Evolutionary conservation across 2,888 invertebrate genomes (phyloP), one percentile per base, ranked within the genome.

Genomic region (Tetrapedia diversipes): DNA sequence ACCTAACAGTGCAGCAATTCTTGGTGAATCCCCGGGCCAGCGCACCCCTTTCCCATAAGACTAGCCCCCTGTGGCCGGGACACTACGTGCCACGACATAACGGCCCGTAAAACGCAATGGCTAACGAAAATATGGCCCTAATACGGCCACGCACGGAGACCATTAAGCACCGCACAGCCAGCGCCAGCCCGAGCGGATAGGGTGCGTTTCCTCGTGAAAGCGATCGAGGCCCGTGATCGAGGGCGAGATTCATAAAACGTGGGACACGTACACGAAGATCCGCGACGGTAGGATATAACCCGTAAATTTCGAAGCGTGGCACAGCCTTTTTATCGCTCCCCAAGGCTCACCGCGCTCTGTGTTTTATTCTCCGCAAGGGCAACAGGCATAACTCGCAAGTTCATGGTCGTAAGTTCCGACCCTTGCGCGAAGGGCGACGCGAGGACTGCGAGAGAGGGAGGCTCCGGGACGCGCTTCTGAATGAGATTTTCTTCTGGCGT

Each of bases 31-130:
- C 60, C 39, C 57, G 37, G 16, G 6, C n/a, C 47, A 2, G 34
- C 34, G 61, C 63, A 75, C 54, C 72, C 64, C 45, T 75, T 78
- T 59, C 29, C 69, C 49, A 29, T 16, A 22, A 27, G 34, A 11
- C 64, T 37, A 19, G 24, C 41, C 4, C 32, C 24, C 32, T 53
- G 29, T 53, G n/a, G n/a, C 37, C 51, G 41, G 49, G 34, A 47
- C 39, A 34, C 74, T 64, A 73, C 76, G 74, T 79, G 74, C 56
- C 74, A 61, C 67, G 69, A 64, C 69, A 76, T 82, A 81, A 86
- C 83, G 81, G 75, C 77, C 71, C 76, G 80, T 86, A 85, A 85
- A 86, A 80, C 76, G 80, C 86, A 86, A 88, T 84, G 72, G 86
- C 71, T 68, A 66, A 73, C 76, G 84, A 86, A 87, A 86, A 85